Evolutionary conservation across 2,888 invertebrate species (phyloP).

Genomic region (Epistrophe grossulariae): DNA sequence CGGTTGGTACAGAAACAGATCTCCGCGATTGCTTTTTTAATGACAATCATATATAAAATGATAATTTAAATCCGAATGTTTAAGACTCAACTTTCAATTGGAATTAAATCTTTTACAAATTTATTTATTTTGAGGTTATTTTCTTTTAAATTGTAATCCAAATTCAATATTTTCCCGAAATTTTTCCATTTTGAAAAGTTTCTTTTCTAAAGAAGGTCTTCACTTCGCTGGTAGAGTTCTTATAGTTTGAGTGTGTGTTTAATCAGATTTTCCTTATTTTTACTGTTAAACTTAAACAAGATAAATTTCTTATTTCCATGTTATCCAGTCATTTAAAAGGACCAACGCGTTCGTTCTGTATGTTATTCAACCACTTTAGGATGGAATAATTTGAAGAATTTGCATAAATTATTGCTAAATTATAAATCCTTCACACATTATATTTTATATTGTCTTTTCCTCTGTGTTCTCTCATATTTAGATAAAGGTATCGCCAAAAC

Average conservation of each 20-base stretch:
- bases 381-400: not conserved
- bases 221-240: not conserved
- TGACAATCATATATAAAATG: no score
- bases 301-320: not conserved
- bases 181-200: not conserved
- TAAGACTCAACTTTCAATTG: no score
- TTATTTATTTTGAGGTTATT: no score
- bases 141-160: no score
- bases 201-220: not conserved
- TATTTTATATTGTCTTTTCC: not conserved
- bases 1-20: no score
- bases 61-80: no score
- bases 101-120: no score
- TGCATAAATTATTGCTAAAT: not conserved
- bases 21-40: no score
- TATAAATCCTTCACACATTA: not conserved
- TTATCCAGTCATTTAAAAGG: not conserved
- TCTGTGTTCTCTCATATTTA: not conserved
- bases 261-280: not conserved
- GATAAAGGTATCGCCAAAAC: not conserved
- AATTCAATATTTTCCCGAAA: no score
- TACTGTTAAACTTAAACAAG: not conserved
- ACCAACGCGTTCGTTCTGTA: not conserved
- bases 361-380: not conserved
- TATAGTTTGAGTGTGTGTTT: not conserved